These are phyloP conservation scores for Hemistola chrysoprasaria DNA, from an alignment of 2,888 invertebrate species.

Conservation along the genomic window DNA sequence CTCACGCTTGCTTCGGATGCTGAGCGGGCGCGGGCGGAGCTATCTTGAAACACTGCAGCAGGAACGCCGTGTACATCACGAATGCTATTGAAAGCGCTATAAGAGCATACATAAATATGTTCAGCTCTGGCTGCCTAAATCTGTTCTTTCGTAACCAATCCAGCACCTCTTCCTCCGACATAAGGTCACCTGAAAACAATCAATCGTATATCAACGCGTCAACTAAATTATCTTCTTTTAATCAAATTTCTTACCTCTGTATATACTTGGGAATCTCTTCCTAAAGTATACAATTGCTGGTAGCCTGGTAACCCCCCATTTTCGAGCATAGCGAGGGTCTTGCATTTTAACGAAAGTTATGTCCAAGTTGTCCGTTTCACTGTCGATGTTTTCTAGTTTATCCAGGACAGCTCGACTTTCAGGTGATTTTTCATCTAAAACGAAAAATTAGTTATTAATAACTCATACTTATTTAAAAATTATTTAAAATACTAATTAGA, in stretches of 20 bases:
- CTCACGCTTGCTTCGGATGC: conserved; percentile 87
- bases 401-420: conserved; percentile 92
- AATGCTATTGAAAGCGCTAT: conserved; percentile 93
- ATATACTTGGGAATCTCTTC: conserved; percentile 95
- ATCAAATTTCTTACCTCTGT: conserved; percentile 84
- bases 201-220: background rate
- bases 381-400: conserved; percentile 95
- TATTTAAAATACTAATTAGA: no score
- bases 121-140: conserved; percentile 95
- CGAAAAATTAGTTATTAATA: background rate
- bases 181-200: conserved; percentile 86
- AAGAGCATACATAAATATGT: conserved; percentile 96
- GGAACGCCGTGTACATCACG: conserved; percentile 94
- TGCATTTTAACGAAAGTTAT: conserved; percentile 97
- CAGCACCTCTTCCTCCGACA: conserved; percentile 92
- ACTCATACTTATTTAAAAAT: no score
- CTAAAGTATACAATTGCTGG: conserved; percentile 96
- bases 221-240: background rate
- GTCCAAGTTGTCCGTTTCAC: conserved; percentile 96
- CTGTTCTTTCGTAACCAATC: conserved; percentile 97
- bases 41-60: conserved; percentile 94
- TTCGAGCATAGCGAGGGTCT: conserved; percentile 94
- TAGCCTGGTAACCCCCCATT: conserved; percentile 96
- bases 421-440: conserved; percentile 89
- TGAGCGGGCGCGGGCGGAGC: conserved; percentile 83